Base-by-base conservation (phyloP, 2,888 invertebrate genomes). In the Nymphalis c-album region DNA sequence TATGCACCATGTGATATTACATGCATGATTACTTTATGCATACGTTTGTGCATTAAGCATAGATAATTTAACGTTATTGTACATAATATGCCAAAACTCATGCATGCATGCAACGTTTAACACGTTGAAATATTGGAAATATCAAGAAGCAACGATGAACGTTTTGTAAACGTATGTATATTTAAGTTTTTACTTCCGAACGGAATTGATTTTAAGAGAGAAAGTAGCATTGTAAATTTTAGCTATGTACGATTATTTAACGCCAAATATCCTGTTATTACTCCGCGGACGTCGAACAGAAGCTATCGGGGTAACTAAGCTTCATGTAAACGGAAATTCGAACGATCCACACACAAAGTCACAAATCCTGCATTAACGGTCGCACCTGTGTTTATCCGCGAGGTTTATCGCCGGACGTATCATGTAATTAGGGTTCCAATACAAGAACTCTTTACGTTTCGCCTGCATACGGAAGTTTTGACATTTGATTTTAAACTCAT, bases 401-500 rank as follows among this genome's bases (percentile, higher is more conserved):
- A 68, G 68, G 71, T 75, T 76, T 76, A 78, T 75, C 71, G 73
- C 77, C 76, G 78, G 78, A 80, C 75, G 71, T 70, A 73, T 77
- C 75, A 77, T 74, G 74, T 64, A 66, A 73, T 71, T 73, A 68
- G 70, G 59, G 63, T 45, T 57, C 55, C 40, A 68, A 72, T 55
- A 63, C 31, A 67, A 51, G 45, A 63, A 66, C 61, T 66, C 59
- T 62, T 62, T 50, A 66, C 66, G 63, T 63, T 60, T 63, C 17
- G 6, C 40, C 26, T 22, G 2, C 35, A 46, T 40, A 58, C 40
- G 46, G 47, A 60, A 46, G 47, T 60, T 60, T 60, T 40, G 57
- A 57, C 18, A 18, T 57, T 18, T n/a, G 35, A 57, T 57, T 57
- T 53, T 31, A 8, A 35, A n/a, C 20, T 57, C 6, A 40, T 40